Evolutionary conservation across 2,888 invertebrate species (phyloP), one percentile per base, ranked within the genome.

Genomic region (Amblyteles armatorius): DNA sequence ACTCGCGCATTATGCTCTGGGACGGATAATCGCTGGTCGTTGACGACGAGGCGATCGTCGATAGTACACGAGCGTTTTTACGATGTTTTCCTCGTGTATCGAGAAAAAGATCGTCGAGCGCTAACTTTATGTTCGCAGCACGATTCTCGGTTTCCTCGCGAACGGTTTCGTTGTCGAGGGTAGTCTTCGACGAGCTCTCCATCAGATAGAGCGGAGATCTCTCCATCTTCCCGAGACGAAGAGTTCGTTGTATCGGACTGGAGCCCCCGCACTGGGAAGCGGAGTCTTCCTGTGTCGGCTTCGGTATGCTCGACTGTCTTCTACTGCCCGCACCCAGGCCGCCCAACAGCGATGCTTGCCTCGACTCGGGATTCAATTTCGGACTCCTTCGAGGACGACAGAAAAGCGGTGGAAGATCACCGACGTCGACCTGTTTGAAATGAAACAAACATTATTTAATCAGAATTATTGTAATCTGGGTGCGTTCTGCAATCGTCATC

Each of bases 351-450:
- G 97, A 97, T 0, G 97, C 96, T 89, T 97, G 97, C 67, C 97
- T 95, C 0, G 97, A 97, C 88, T 97, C 97, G n/a, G 95, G 94
- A 77, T 96, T 96, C 83, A 97, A 94, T 88, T 97, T 96, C 0
- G 98, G 98, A 93, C 97, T 97, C 87, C 96, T 95, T 29, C 97
- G 95, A 44, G 98, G 97, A 57, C 97, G 95, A 91, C 97, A 97
- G 94, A 98, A 98, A 67, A 98, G 94, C 0, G 98, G 98, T 6
- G 97, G 96, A 33, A 93, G 88, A 83, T 93, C 93, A 68, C 90
- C 91, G 3, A 92, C 89, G 79, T 93, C 92, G n/a, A 93, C 93
- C 93, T 93, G 77, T 26, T 50, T 63, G 9, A 11, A n/a, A 5
- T n/a, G 22, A 36, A 68, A 52, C 48, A n/a, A 71, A 48, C 44